Evolutionary conservation across 2,113 vertebrate species (phyloP), one percentile per base, ranked within the genome.

Genomic region (Eulemur rufifrons): DNA sequence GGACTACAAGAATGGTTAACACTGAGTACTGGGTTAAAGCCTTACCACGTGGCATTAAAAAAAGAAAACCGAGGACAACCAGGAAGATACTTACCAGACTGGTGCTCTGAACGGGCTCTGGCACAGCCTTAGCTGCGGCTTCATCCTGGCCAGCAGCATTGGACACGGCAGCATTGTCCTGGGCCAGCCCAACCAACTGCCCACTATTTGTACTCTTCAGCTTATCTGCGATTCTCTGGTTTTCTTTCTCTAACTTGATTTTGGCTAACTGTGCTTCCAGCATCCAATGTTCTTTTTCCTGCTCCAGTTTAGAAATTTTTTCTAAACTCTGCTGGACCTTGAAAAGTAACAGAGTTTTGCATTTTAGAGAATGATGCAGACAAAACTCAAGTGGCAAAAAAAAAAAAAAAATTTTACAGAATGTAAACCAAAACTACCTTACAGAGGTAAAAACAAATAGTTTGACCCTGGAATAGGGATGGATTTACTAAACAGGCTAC

Each of bases 211-310:
- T 93, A 39, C 94, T 98, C 73, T 98, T 98, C 54, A 99, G 97
- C 94, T 99, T 99, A n/a, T 99, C 99, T 0, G 98, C 96, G 78
- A 99, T 99, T 68, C 99, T 98, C 94, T 99, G 99, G 97, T 98
- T 99, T 98, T 99, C 99, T 97, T 99, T 99, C 98, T 99, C 99
- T 76, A 99, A 97, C 84, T 99, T 99, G 98, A 99, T 99, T 98
- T 99, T 99, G 89, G 99, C 99, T 94, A 99, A 98, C 97, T 99
- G 99, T 52, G 99, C 99, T 98, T 99, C 99, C 95, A 99, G 98
- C 98, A 99, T 99, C 99, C 99, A 99, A 97, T 99, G 99, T 84
- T 99, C 99, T 98, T 99, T 99, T 98, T 99, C 99, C 98, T 99
- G 99, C 97, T 99, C 99, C 97, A 99, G 98, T 93, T 99, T 99